These are phyloP conservation scores for Carduelis carduelis DNA, from an alignment of 2,797 vertebrate genomes.

Conservation along the genomic window DNA sequence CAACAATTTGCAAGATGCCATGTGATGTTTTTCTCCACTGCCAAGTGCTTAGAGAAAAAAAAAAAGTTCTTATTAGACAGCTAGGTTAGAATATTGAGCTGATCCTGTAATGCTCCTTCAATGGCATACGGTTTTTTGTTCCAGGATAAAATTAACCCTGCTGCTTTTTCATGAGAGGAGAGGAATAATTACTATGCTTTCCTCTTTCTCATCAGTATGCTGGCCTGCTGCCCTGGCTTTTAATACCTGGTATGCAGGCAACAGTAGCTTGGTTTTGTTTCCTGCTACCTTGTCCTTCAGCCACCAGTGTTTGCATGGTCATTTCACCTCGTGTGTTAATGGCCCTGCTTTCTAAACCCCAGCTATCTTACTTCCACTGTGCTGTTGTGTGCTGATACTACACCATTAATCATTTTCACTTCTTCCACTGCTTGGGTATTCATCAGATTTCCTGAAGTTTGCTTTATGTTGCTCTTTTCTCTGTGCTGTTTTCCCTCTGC, in stretches of 20 bases:
- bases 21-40: background rate
- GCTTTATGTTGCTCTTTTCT: background rate
- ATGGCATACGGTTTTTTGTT: background rate
- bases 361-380: background rate
- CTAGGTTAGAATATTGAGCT: background rate
- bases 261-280: background rate
- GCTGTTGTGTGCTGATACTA: background rate
- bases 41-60: background rate
- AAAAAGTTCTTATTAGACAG: background rate
- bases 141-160: background rate
- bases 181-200: background rate
- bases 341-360: background rate
- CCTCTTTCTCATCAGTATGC: background rate
- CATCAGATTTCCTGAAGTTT: background rate
- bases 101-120: background rate
- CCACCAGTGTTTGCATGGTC: background rate
- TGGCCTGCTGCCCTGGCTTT: constrained; percentile 18
- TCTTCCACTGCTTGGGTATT: background rate
- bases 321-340: background rate
- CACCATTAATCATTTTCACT: constrained; percentile 20
- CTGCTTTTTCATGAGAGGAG: background rate
- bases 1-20: background rate
- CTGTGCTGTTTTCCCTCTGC: background rate
- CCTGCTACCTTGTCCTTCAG: constrained; percentile 1
- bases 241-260: background rate